Evolutionary conservation across 2,797 vertebrate species (phyloP).

Genomic region (Tiaroga cobitis): DNA sequence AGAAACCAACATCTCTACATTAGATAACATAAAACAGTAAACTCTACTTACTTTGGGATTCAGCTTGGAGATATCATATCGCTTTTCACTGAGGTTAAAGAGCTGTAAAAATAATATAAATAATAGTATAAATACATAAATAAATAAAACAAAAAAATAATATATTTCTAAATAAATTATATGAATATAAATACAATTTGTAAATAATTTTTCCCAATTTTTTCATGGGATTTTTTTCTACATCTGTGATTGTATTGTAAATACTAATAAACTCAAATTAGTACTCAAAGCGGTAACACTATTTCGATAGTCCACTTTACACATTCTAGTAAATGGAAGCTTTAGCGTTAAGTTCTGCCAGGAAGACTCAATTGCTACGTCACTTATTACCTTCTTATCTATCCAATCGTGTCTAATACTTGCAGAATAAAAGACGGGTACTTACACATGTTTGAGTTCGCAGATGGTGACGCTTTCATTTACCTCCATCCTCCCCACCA

Average conservation of each 20-base stretch:
- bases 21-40: neutral
- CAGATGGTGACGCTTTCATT: too few relatives aligned
- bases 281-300: neutral
- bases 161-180: neutral
- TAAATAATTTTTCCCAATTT: neutral
- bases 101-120: slow-evolving; percentile 75
- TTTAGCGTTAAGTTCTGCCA: too few relatives aligned
- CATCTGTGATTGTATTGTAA: neutral
- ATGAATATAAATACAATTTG: neutral
- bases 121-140: neutral
- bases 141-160: too few relatives aligned
- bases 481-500: too few relatives aligned
- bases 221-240: neutral
- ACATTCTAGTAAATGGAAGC: too few relatives aligned
- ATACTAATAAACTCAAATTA: neutral
- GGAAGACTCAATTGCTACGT: too few relatives aligned
- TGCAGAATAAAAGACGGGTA: too few relatives aligned
- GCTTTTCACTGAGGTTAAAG: slow-evolving; percentile 95
- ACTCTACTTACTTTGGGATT: slow-evolving; percentile 87
- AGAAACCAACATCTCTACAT: neutral
- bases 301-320: neutral
- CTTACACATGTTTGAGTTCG: too few relatives aligned
- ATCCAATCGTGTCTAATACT: too few relatives aligned
- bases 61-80: slow-evolving; percentile 89
- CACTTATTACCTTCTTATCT: too few relatives aligned